A percentile compares a stretch with the other conserved stretches of the same genome.
phyloP scores from a whole-genome alignment of 2,113 vertebrate genomes.

The Pogonocichla stellata region DNA sequence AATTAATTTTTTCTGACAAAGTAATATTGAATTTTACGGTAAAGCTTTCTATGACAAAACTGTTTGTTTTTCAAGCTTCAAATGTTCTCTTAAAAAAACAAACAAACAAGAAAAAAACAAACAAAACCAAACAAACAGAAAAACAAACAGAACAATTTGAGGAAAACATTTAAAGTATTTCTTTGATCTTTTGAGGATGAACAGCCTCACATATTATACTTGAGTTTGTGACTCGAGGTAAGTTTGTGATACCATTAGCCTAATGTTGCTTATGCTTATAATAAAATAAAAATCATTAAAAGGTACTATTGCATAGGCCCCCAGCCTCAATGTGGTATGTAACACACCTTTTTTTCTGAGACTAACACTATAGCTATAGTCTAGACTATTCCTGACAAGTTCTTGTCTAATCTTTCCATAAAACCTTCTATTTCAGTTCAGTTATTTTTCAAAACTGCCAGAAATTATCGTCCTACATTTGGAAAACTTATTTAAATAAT shows the following conservation, averaged over 20 bases:
- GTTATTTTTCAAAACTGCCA: background rate
- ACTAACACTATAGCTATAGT: background rate
- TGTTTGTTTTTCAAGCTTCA: background rate
- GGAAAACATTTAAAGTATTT: background rate
- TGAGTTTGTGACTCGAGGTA: background rate
- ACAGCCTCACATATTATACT: background rate
- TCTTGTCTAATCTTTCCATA: background rate
- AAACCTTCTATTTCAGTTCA: background rate
- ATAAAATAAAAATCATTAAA: background rate
- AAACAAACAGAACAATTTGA: background rate
- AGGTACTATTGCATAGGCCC: background rate
- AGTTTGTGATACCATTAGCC: background rate
- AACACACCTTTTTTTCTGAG: background rate
- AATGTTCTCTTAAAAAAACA: background rate
- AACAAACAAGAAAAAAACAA: rapidly evolving
- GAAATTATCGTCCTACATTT: background rate
- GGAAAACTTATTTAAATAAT: background rate
- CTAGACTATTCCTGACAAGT: background rate
- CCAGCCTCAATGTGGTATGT: background rate
- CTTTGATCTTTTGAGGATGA: background rate
- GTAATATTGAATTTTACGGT: background rate
- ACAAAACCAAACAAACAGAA: background rate
- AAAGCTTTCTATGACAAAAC: background rate
- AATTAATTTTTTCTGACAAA: background rate
- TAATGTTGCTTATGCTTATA: background rate